A percentile compares a stretch with the other conserved stretches of the same genome.
phyloP scores from a whole-genome alignment of 2,797 vertebrate species.

The Arremon aurantiirostris region DNA sequence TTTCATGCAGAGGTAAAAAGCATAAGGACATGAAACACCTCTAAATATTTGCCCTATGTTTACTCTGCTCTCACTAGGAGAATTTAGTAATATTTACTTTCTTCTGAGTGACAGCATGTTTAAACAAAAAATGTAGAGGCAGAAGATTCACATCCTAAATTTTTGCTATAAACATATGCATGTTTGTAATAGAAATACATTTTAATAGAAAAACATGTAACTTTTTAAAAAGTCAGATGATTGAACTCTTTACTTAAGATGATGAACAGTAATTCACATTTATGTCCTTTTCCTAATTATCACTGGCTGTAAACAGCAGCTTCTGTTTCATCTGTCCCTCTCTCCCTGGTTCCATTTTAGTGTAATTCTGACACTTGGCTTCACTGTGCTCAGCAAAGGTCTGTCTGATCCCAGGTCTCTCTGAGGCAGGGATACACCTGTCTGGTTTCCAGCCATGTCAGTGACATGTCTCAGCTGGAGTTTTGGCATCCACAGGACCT shows the following conservation, averaged over 20 bases:
- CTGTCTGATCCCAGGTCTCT: not conserved
- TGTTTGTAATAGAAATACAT: not conserved
- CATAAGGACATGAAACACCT: not conserved
- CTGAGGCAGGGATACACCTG: not conserved
- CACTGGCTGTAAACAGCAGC: not conserved
- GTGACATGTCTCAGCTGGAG: not conserved
- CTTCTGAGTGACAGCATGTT: not conserved
- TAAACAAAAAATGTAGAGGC: not conserved
- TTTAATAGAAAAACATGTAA: not conserved
- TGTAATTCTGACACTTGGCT: not conserved
- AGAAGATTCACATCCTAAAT: not conserved
- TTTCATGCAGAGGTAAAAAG: not conserved
- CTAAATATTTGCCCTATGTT: not conserved
- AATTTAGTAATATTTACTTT: not conserved
- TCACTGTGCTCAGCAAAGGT: not conserved
- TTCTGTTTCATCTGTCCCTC: not conserved
- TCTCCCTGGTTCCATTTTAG: not conserved
- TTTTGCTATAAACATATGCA: not conserved
- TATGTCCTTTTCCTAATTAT: not conserved
- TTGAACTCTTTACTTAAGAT: not conserved
- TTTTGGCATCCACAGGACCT: not conserved
- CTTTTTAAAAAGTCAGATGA: not conserved
- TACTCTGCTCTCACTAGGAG: not conserved
- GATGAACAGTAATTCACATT: not conserved
- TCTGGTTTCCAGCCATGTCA: not conserved